Percentiles rank a stretch among this genome's conserved stretches.
phyloP scores from a whole-genome alignment of 2,797 vertebrate genomes.

The Myotis myotis region DNA sequence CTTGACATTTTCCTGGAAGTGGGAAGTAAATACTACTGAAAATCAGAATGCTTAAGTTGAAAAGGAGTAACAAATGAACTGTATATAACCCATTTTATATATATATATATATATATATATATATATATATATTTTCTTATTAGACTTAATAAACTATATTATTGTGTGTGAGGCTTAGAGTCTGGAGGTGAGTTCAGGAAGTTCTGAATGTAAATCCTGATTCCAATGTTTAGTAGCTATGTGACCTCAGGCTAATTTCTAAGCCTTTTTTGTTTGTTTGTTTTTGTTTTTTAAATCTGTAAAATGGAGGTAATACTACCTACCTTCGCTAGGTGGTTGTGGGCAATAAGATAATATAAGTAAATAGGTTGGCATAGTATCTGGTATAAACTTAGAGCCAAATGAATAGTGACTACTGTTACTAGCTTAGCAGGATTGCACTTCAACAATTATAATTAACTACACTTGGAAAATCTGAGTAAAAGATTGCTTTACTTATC shows the following conservation, averaged over 20 bases:
- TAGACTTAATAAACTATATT: background rate
- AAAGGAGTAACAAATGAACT: background rate
- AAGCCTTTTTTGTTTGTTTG: background rate
- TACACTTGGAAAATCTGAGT: conserved; percentile 42
- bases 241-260: conserved; percentile 43
- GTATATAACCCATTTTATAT: background rate
- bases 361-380: conserved; percentile 16
- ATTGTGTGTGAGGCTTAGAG: background rate
- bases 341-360: conserved; percentile 8
- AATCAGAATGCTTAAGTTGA: conserved; percentile 37
- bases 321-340: background rate
- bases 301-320: conserved; percentile 33
- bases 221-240: background rate
- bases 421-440: conserved; percentile 45
- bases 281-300: background rate
- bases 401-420: conserved; percentile 32
- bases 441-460: conserved; percentile 58
- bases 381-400: conserved; percentile 13
- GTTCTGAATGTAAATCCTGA: conserved; percentile 33
- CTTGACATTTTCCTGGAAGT: background rate
- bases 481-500: conserved; percentile 44
- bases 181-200: conserved; percentile 15
- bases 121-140: background rate
- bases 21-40: conserved; percentile 29
- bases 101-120: background rate